Evolutionary conservation across 2,888 invertebrate species (phyloP).

Genomic region (Drosophila rubida): DNA sequence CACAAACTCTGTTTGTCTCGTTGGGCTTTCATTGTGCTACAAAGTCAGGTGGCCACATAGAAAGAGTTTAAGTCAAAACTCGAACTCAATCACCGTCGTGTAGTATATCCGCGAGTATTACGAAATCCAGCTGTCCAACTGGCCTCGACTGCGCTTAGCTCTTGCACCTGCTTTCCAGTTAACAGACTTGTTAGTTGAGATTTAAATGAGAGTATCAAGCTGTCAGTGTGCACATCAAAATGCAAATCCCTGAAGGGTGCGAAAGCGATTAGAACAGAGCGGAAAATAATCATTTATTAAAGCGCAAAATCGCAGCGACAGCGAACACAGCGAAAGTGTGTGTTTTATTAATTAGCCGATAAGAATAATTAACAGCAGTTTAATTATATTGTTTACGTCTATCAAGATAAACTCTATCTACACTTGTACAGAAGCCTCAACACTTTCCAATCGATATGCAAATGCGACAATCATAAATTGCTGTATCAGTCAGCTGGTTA

Average conservation of each 20-base stretch:
- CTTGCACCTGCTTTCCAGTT: constrained; percentile 27
- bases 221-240: constrained; percentile 7
- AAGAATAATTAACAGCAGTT: background rate
- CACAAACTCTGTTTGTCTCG: background rate
- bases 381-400: background rate
- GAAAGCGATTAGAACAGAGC: background rate
- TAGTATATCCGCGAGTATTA: constrained; percentile 48
- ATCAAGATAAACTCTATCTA: background rate
- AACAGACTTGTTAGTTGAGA: background rate
- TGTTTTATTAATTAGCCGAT: constrained; percentile 15
- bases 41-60: constrained; percentile 24
- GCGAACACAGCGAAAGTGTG: background rate
- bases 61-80: constrained; percentile 12
- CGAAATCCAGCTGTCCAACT: constrained; percentile 44
- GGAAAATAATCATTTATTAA: background rate
- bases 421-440: background rate
- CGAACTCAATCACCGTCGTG: constrained; percentile 2
- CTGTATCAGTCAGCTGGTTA: constrained; percentile 8
- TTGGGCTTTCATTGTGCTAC: constrained; percentile 61
- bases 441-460: constrained; percentile 2
- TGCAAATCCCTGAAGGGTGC: background rate
- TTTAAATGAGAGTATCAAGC: constrained; percentile 10
- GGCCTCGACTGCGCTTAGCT: constrained; percentile 7
- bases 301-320: background rate
- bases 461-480: constrained; percentile 1